A percentile compares a stretch with the other conserved stretches of the same genome.
Conservation (phyloP, 92 coral and sea anemone genomes). For the Palythoa grandis region DNA sequence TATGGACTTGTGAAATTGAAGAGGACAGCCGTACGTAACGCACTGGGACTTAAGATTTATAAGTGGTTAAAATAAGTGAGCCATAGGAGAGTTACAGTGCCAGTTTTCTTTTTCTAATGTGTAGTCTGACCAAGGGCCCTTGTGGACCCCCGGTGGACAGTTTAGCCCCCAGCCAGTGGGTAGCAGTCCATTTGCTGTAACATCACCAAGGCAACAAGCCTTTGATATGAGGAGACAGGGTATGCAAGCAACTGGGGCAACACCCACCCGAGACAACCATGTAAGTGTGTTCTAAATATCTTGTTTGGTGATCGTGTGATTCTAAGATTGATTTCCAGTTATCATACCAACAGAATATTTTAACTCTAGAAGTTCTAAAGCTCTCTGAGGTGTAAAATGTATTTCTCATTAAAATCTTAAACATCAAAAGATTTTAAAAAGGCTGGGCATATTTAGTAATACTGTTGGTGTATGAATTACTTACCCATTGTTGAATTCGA, state of each 20-base stretch:
- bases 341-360: too few relatives aligned
- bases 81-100: too few relatives aligned
- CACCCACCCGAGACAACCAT: conserved; percentile 66
- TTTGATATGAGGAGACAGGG: conserved; percentile 91
- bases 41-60: not conserved
- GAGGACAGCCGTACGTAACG: too few relatives aligned
- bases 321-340: not conserved
- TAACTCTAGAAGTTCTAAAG: too few relatives aligned
- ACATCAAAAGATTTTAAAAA: too few relatives aligned
- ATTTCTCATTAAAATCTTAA: too few relatives aligned
- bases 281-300: conserved; percentile 42
- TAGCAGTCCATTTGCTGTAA: conserved; percentile 72
- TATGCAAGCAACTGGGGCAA: conserved; percentile 53
- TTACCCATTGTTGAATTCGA: too few relatives aligned
- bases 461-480: too few relatives aligned
- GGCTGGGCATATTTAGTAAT: too few relatives aligned
- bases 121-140: conserved; percentile 66
- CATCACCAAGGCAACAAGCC: conserved; percentile 92
- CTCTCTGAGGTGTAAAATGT: too few relatives aligned
- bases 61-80: not conserved
- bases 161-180: conserved; percentile 79
- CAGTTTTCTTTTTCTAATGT: not conserved
- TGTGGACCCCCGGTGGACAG: conserved; percentile 96
- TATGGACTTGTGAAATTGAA: too few relatives aligned
- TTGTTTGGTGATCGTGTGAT: not conserved